Evolutionary conservation across 2,888 invertebrate species (phyloP).

Genomic region (Bibio marci): DNA sequence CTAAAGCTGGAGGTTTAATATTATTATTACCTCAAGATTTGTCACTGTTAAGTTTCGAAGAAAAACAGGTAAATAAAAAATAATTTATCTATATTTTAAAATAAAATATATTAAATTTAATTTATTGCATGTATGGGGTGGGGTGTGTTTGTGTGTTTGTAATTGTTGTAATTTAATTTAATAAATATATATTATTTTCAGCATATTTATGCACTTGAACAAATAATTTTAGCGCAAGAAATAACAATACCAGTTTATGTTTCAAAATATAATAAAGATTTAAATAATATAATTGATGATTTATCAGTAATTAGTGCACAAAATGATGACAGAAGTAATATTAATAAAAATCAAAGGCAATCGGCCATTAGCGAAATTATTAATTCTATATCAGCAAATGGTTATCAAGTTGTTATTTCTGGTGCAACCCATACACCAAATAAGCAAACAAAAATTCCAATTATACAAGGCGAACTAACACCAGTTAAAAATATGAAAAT

Average conservation of each 20-base stretch:
- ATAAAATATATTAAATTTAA: neutral
- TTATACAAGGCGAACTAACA: conserved; percentile 66
- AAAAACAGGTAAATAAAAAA: conserved; percentile 41
- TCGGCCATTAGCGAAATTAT: conserved; percentile 72
- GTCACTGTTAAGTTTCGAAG: conserved; percentile 40
- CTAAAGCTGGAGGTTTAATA: conserved; percentile 73
- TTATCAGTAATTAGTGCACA: conserved; percentile 53
- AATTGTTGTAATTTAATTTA: no score
- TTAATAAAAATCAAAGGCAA: conserved; percentile 37
- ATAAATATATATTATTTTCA: conserved; percentile 19
- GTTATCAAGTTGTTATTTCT: conserved; percentile 73
- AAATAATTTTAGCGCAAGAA: conserved; percentile 64
- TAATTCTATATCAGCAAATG: conserved; percentile 80
- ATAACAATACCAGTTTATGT: conserved; percentile 79
- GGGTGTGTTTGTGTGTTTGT: neutral
- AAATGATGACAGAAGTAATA: conserved; percentile 24
- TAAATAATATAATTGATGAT: conserved; percentile 59
- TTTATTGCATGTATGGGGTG: neutral
- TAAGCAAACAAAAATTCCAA: conserved; percentile 68
- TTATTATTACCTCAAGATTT: conserved; percentile 64
- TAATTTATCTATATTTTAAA: neutral
- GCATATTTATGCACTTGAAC: conserved; percentile 63
- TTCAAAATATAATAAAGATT: conserved; percentile 51
- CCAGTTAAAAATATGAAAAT: conserved; percentile 18
- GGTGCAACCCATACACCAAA: conserved; percentile 52